phyloP scores from a whole-genome alignment of 2,113 vertebrate species.

The Hepsetus odoe region DNA sequence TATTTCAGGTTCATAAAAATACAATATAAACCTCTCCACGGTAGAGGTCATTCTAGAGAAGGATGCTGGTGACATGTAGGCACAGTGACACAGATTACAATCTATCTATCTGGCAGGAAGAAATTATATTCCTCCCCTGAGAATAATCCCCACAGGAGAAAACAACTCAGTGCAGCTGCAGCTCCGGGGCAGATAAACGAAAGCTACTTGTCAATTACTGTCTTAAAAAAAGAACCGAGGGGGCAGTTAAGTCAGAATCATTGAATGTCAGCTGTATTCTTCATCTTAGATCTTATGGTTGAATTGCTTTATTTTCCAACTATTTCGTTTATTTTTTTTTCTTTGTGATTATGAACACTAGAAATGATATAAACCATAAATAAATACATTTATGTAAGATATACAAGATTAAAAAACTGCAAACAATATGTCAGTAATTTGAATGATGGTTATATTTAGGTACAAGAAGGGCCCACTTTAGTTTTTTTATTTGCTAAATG shows the following conservation, averaged over 20 bases:
- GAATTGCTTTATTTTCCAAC: not conserved
- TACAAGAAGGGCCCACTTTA: too few relatives aligned
- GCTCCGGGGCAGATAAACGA: constrained; percentile 2
- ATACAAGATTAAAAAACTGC: too few relatives aligned
- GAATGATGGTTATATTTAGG: too few relatives aligned
- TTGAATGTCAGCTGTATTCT: not conserved
- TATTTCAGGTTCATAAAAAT: too few relatives aligned
- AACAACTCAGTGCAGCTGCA: constrained; percentile 16
- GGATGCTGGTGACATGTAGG: constrained; percentile 31
- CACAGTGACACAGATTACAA: constrained; percentile 44
- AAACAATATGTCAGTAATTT: too few relatives aligned
- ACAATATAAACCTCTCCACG: constrained; percentile 6
- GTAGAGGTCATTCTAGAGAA: constrained; percentile 38
- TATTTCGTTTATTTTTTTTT: not conserved
- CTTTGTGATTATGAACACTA: too few relatives aligned
- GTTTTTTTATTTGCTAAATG: too few relatives aligned
- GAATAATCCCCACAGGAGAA: constrained; percentile 33
- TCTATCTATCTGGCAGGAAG: constrained; percentile 48
- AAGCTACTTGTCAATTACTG: not conserved
- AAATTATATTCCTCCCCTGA: constrained; percentile 33
- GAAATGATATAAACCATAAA: too few relatives aligned
- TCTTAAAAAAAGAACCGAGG: not conserved
- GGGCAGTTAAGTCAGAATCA: not conserved
- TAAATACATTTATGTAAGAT: too few relatives aligned
- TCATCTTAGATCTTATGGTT: not conserved